Base-by-base conservation (phyloP, 1,140 invertebrate species). In the Hetaerina americana region DNA sequence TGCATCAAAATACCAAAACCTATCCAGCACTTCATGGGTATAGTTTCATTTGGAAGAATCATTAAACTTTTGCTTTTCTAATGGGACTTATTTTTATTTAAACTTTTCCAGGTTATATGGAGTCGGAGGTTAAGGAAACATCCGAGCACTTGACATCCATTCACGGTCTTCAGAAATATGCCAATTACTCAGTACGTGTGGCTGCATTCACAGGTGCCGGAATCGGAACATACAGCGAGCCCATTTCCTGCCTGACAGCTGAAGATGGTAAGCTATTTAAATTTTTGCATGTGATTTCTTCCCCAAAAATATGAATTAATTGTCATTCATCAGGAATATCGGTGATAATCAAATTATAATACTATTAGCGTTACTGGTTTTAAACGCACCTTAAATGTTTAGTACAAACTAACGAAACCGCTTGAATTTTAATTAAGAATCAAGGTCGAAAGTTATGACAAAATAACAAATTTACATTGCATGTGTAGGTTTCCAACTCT, bases 161-260 rank as follows among this genome's bases (percentile, higher is more conserved):
- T 27, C 74, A 76, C 27, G 75, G 76, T 0, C 74, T 79, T 10
- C 67, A 73, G 29, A 77, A 75, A 66, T 78, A 74, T 71, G 70
- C 76, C 27, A 79, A 79, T 73, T 86, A 86, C 79, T 84, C 82
- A 69, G 77, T 86, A 26, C 80, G 82, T 74, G 81, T 86, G 5
- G 73, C 84, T 66, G 84, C 84, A 18, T 84, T 80, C 73, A 86
- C 84, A 6, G 75, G 80, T 57, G 83, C 80, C 70, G 85, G 85
- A 18, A 82, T 83, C 72, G 85, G 85, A 27, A 79, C 81, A 26
- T 73, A 79, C 25, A 84, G 84, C 75, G 74, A 76, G 10, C 78
- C 83, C 0, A 76, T 85, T 31, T 80, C 80, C 74, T 81, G 84
- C 70, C 76, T 75, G 25, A 85, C 85, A 5, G 78, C 80, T 27